Evolutionary conservation across 2,113 vertebrate species (phyloP).

Genomic region (Mustela nigripes): DNA sequence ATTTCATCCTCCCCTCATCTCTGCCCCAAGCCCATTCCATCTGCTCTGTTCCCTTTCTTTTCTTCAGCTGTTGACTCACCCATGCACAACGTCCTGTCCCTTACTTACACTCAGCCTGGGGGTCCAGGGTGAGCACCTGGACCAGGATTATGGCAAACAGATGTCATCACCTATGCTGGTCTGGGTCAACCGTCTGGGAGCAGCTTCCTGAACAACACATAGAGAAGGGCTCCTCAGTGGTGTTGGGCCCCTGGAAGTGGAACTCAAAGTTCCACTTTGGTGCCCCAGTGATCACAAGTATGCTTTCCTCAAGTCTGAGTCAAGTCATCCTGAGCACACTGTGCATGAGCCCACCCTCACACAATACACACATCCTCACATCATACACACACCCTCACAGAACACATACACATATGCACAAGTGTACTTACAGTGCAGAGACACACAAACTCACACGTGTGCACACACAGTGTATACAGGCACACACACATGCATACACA

Average conservation of each 20-base stretch:
- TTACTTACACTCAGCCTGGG: neutral
- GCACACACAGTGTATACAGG: too few species aligned
- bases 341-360: neutral
- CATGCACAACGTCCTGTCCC: neutral
- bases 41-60: neutral
- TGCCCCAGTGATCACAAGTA: too few species aligned
- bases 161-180: neutral
- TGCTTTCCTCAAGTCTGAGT: neutral
- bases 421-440: too few species aligned
- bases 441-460: neutral
- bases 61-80: neutral
- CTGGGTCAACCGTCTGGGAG: too few species aligned
- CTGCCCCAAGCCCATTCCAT: too few species aligned
- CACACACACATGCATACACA: neutral
- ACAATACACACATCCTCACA: neutral
- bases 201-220: fast-evolving
- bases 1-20: too few species aligned
- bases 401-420: neutral
- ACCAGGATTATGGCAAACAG: neutral
- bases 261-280: fast-evolving
- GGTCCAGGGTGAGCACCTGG: neutral
- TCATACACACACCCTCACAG: neutral
- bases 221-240: neutral
- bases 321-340: neutral
- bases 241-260: fast-evolving